A percentile compares a stretch with the other conserved stretches of the same genome.
Conservation (phyloP, 2,888 invertebrate species). For the Ommatoiulus sabulosus region DNA sequence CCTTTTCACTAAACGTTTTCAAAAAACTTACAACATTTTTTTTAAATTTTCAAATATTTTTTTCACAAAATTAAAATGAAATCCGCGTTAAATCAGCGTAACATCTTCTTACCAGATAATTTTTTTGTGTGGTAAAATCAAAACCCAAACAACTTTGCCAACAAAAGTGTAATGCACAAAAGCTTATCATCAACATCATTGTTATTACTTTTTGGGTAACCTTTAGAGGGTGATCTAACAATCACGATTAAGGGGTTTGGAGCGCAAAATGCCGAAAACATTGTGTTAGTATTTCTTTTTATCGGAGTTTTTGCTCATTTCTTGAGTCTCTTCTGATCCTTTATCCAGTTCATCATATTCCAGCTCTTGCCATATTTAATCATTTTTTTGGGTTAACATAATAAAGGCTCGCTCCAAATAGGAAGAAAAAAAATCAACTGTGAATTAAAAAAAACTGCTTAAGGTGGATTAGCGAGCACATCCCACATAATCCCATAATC, state of each 20-base stretch:
- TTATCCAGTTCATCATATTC: slow-evolving; percentile 19
- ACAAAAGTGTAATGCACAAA: too few relatives aligned
- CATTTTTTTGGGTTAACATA: slow-evolving; percentile 37
- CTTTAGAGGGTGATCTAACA: background rate
- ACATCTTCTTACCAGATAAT: too few relatives aligned
- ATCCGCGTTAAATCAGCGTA: too few relatives aligned
- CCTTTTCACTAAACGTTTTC: too few relatives aligned
- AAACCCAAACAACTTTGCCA: too few relatives aligned
- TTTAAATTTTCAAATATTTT: too few relatives aligned
- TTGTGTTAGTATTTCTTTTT: background rate
- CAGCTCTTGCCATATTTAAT: background rate
- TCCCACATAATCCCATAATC: background rate
- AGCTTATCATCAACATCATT: too few relatives aligned
- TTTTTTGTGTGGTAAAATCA: too few relatives aligned
- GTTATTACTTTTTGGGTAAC: background rate
- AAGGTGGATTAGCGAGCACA: background rate
- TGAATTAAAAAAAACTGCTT: background rate
- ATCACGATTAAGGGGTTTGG: slow-evolving; percentile 1
- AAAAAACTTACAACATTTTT: too few relatives aligned
- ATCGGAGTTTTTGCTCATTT: background rate
- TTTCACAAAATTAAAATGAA: too few relatives aligned
- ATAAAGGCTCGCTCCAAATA: slow-evolving; percentile 37
- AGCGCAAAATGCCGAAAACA: background rate
- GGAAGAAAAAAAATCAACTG: background rate
- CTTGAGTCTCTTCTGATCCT: background rate